Base-by-base conservation (phyloP, 2,113 vertebrate genomes). In the Ceyx cyanopectus region DNA sequence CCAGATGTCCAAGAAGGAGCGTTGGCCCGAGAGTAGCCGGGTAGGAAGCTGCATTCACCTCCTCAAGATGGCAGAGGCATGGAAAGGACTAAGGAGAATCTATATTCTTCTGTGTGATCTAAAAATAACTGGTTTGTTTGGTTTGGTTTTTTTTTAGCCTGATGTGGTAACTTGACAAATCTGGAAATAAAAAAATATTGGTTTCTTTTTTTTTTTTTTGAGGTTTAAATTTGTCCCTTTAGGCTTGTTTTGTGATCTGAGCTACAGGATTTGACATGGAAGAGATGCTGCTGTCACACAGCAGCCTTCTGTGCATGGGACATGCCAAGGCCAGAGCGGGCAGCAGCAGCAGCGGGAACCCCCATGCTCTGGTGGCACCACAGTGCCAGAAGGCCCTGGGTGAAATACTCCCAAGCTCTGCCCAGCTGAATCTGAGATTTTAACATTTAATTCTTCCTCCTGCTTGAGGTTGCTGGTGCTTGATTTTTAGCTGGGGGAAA, bases 311-410 rank as follows among this genome's bases (percentile, higher is more conserved):
- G 50, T 8, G 0, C 34, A 4, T 22, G 60, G 14, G 54, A 72
- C 1, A 0, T 3, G 4, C 48, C 1, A 3, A 21, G 16, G 67
- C 57, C n/a, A 20, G 23, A 68, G n/a, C 3, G 7, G 4, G 37
- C 20, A 72, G 19, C 17, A 8, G 12, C 0, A 0, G 1, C 0
- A 0, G 13, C n/a, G 15, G 32, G 37, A 84, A 9, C 9, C 1
- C 0, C 34, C 24, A 24, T 40, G 20, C 12, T 26, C 23, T 21
- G 30, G 6, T 45, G 37, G 41, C 66, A 69, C 20, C 74, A 67
- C 2, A 1, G 14, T 20, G 21, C 68, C 18, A 40, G 45, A 68
- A 76, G 10, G 7, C 51, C 10, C 17, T 13, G 74, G 10, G 6
- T n/a, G 11, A 91, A 67, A 74, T 7, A 20, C 30, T 40, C 68